Percentiles rank a stretch among this genome's conserved stretches.
phyloP scores from a whole-genome alignment of 2,888 invertebrate genomes.

The Pyrocoelia pectoralis region DNA sequence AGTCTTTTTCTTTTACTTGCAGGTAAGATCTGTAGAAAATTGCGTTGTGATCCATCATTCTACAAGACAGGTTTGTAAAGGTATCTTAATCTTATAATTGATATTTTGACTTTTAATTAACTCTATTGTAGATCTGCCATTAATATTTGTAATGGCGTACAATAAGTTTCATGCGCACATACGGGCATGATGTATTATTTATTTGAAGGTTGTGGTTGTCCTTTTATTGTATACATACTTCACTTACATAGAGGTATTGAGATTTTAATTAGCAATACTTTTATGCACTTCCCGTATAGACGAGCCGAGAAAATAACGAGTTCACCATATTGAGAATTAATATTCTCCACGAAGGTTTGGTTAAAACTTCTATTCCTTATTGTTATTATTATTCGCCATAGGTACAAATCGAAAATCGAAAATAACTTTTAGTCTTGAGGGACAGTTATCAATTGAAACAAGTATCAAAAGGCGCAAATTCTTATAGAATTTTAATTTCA shows the following conservation, averaged over 20 bases:
- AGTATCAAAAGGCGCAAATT: no score
- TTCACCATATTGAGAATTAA: neutral
- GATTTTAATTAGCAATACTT: neutral
- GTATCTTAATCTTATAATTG: neutral
- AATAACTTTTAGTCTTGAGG: no score
- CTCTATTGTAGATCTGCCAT: neutral
- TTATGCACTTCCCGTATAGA: neutral
- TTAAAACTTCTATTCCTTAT: no score
- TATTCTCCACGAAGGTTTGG: no score
- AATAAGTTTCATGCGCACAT: no score
- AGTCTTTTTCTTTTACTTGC: neutral
- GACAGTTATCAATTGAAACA: no score
- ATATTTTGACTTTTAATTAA: conserved; percentile 1
- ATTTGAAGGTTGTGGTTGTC: neutral
- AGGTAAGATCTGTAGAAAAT: neutral
- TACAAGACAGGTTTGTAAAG: neutral
- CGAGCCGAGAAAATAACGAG: neutral
- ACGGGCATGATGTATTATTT: neutral
- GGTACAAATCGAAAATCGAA: no score
- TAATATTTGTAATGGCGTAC: neutral
- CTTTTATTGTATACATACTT: neutral
- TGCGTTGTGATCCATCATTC: neutral
- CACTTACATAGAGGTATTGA: neutral
- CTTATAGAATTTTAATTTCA: no score
- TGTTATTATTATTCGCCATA: no score